A percentile compares a stretch with the other conserved stretches of the same genome.
phyloP scores from a whole-genome alignment of 2,113 vertebrate genomes.

The Delphinapterus leucas region DNA sequence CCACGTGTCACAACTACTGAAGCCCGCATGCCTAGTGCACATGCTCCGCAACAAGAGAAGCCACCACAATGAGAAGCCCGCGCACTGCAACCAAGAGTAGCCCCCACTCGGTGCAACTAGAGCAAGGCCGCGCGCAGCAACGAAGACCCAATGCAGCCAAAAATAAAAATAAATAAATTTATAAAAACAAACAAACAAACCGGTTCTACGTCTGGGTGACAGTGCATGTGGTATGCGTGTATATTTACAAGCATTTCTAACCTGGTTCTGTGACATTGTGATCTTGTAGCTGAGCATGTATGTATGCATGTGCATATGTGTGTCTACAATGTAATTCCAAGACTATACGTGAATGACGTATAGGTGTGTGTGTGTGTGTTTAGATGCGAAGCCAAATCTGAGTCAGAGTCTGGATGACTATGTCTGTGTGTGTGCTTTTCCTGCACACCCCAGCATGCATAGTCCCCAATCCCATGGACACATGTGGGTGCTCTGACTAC shows the following conservation, averaged over 20 bases:
- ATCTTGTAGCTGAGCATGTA: neutral
- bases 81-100: no score
- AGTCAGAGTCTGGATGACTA: neutral
- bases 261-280: neutral
- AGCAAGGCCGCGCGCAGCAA: no score
- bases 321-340: neutral
- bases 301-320: neutral
- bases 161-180: no score
- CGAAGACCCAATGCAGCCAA: no score
- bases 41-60: no score
- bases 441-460: neutral
- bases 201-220: neutral
- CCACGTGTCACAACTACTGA: no score
- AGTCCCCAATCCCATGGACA: neutral
- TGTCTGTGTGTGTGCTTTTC: neutral
- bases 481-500: neutral
- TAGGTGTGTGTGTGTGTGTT: neutral
- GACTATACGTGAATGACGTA: neutral
- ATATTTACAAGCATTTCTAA: neutral
- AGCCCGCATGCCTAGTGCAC: no score
- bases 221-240: neutral
- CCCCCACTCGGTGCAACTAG: no score
- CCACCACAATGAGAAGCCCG: no score
- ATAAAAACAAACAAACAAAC: neutral
- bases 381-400: neutral